A percentile compares a stretch with the other conserved stretches of the same genome.
Conservation (phyloP, 1,140 invertebrate genomes). For the Oedothorax gibbosus region DNA sequence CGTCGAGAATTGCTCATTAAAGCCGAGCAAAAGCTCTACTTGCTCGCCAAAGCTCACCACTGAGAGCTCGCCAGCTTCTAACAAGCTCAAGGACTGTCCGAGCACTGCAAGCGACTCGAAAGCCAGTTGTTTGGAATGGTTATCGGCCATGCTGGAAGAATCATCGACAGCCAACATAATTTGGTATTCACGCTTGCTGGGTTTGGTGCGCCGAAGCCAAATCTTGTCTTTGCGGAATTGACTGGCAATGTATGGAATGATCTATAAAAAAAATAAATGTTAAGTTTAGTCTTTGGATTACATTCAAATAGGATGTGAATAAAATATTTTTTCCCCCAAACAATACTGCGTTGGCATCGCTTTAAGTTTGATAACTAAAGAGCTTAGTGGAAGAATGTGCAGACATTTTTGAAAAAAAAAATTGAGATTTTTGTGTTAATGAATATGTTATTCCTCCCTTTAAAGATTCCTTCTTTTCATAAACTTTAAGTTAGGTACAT, state of each 20-base stretch:
- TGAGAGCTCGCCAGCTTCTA: slow-evolving; percentile 92
- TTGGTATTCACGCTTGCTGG: slow-evolving; percentile 95
- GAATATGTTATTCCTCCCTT: too few species aligned
- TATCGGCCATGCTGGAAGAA: slow-evolving; percentile 80
- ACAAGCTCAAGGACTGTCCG: slow-evolving; percentile 87
- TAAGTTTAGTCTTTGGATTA: background rate
- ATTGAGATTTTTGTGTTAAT: too few species aligned
- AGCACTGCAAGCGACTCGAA: slow-evolving; percentile 95
- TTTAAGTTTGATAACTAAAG: too few species aligned
- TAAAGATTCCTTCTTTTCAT: too few species aligned
- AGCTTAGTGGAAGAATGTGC: too few species aligned
- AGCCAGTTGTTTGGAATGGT: slow-evolving; percentile 76
- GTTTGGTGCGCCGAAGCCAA: slow-evolving; percentile 95
- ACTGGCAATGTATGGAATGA: slow-evolving; percentile 98
- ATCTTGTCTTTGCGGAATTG: slow-evolving; percentile 99
- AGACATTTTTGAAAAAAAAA: too few species aligned
- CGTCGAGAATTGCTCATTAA: slow-evolving; percentile 87
- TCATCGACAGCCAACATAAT: slow-evolving; percentile 97
- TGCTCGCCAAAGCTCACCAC: slow-evolving; percentile 94
- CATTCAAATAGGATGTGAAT: too few species aligned
- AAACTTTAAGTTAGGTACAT: too few species aligned
- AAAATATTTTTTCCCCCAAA: too few species aligned
- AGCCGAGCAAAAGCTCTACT: slow-evolving; percentile 81
- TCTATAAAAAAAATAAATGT: slow-evolving; percentile 38
- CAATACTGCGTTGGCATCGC: too few species aligned